These are phyloP conservation scores for Heteromormyrus szaboi DNA, from an alignment of 2,797 vertebrate genomes.

Conservation along the genomic window DNA sequence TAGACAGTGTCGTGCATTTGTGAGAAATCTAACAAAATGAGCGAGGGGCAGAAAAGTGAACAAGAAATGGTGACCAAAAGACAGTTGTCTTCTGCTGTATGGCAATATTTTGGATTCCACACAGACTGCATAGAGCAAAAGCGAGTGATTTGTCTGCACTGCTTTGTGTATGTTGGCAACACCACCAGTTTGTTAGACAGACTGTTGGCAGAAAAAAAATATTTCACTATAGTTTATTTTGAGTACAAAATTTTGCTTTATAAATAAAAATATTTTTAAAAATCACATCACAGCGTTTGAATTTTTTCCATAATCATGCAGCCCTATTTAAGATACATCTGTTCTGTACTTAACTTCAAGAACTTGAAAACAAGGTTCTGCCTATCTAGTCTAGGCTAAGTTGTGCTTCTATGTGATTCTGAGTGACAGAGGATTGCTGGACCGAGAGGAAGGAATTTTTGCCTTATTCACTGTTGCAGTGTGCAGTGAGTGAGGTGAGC, in stretches of 20 bases:
- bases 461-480: background rate
- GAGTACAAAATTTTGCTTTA: background rate
- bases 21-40: background rate
- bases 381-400: background rate
- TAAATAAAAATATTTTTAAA: background rate
- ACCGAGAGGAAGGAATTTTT: background rate
- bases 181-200: background rate
- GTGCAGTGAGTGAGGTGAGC: background rate
- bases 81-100: background rate
- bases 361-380: background rate
- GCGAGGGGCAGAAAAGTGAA: background rate
- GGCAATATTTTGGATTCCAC: background rate
- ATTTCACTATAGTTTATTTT: background rate
- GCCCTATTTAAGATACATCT: background rate
- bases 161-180: background rate
- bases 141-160: background rate
- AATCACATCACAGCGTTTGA: background rate
- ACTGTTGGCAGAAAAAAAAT: background rate
- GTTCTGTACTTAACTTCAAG: background rate
- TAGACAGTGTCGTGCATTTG: background rate
- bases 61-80: background rate
- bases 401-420: background rate
- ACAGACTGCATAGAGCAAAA: background rate
- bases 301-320: background rate
- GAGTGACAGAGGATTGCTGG: background rate